A percentile compares a stretch with the other conserved stretches of the same genome.
Evolutionary conservation across 2,797 vertebrate genomes (phyloP).

Genomic region (Xyrichtys novacula): DNA sequence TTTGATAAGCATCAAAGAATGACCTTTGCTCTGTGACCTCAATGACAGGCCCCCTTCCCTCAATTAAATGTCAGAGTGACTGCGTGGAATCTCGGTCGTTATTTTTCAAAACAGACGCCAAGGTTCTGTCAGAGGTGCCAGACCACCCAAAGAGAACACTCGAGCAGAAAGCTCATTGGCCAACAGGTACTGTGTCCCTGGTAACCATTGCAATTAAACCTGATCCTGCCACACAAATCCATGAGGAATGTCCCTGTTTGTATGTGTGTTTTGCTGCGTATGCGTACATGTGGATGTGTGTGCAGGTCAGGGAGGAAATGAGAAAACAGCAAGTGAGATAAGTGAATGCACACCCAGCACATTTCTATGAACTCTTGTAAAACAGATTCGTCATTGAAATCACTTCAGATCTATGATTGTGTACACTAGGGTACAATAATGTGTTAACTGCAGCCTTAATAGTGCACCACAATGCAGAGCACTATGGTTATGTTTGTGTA

Average conservation of each 20-base stretch:
- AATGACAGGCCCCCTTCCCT: slow-evolving; percentile 56
- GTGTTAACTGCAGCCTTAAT: neutral
- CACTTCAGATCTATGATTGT: neutral
- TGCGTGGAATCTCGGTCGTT: slow-evolving; percentile 64
- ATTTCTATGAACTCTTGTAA: neutral
- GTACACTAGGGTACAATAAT: neutral
- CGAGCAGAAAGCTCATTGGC: slow-evolving; percentile 44
- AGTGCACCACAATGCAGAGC: neutral
- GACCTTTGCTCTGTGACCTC: slow-evolving; percentile 73
- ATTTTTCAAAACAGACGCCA: slow-evolving; percentile 58
- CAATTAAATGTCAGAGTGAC: slow-evolving; percentile 65
- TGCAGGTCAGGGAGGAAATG: neutral
- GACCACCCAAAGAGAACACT: slow-evolving; percentile 67
- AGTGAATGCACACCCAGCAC: neutral
- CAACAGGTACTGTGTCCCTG: slow-evolving; percentile 52
- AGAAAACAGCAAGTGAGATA: neutral
- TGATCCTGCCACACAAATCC: slow-evolving; percentile 47
- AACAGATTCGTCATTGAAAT: too few species aligned
- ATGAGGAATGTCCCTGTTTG: slow-evolving; percentile 41
- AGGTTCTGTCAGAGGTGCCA: slow-evolving; percentile 55
- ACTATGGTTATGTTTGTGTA: neutral
- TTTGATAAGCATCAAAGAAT: slow-evolving; percentile 66
- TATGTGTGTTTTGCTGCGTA: slow-evolving; percentile 24
- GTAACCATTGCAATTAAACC: slow-evolving; percentile 50
- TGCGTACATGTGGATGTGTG: neutral